Percentiles rank a stretch among this genome's conserved stretches.
Evolutionary conservation across 2,888 invertebrate genomes (phyloP).

Genomic region (Aspidapion aeneum): DNA sequence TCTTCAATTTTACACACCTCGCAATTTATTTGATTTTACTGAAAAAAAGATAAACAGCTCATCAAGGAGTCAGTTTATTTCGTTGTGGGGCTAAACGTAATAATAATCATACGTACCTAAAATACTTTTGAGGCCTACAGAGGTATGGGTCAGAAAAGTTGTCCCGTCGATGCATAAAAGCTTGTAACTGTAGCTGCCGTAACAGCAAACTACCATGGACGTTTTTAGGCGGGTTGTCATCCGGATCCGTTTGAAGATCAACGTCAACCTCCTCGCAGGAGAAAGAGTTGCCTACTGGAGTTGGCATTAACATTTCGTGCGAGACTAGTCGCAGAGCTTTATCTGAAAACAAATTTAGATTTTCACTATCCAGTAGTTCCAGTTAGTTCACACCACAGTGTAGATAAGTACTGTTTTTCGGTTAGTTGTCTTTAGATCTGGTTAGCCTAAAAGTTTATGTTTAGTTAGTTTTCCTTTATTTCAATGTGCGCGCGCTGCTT

Average conservation of each 20-base stretch:
- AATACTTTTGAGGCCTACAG: slow-evolving; percentile 56
- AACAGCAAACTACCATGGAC: slow-evolving; percentile 42
- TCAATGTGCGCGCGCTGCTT: too few relatives aligned
- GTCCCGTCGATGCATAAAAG: slow-evolving; percentile 83
- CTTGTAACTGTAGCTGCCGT: slow-evolving; percentile 58
- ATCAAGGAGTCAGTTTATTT: too few relatives aligned
- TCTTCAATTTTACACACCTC: too few relatives aligned
- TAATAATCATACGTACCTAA: slow-evolving; percentile 33
- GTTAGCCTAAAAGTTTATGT: too few relatives aligned
- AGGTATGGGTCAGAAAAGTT: slow-evolving; percentile 66
- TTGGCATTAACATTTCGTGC: slow-evolving; percentile 69
- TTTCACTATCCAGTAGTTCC: not conserved
- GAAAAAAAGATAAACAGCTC: too few relatives aligned
- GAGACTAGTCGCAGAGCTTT: slow-evolving; percentile 44
- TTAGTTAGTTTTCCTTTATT: too few relatives aligned
- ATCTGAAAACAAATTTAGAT: slow-evolving; percentile 33
- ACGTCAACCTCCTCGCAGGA: slow-evolving; percentile 70
- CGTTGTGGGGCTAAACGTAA: too few relatives aligned
- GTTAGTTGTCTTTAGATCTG: too few relatives aligned
- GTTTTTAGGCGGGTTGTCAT: slow-evolving; percentile 39
- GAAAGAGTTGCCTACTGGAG: slow-evolving; percentile 84
- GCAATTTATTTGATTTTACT: too few relatives aligned
- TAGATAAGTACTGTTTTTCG: too few relatives aligned
- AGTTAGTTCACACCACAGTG: too few relatives aligned
- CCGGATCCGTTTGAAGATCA: slow-evolving; percentile 53